phyloP scores from a whole-genome alignment of 1,140 invertebrate genomes.

The Conus ventricosus region DNA sequence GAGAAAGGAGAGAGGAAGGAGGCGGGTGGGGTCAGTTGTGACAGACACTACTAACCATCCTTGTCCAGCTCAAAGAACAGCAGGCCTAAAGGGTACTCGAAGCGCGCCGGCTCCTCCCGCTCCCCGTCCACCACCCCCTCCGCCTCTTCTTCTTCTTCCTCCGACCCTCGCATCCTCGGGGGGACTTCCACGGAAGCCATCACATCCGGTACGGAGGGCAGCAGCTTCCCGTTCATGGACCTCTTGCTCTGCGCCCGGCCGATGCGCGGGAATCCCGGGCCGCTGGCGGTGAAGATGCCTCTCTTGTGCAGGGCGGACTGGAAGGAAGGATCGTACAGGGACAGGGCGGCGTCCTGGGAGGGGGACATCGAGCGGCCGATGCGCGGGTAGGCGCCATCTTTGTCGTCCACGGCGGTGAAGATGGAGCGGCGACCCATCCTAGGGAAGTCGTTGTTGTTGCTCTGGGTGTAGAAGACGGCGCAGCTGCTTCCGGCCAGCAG shows the following conservation, averaged over 20 bases:
- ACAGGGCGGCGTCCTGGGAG: not conserved
- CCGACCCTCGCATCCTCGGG: too few species aligned
- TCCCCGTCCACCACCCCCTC: not conserved
- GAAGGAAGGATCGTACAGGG: not conserved
- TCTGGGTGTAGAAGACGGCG: conserved; percentile 45
- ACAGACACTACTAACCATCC: conserved; percentile 23
- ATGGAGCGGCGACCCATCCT: conserved; percentile 42
- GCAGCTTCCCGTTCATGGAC: not conserved
- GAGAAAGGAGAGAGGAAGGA: too few species aligned
- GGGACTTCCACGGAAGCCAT: not conserved
- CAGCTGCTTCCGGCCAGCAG: conserved; percentile 34
- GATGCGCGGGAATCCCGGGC: conserved; percentile 24
- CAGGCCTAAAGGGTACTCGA: not conserved
- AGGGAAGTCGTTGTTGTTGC: conserved; percentile 44
- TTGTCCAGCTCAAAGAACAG: conserved; percentile 35
- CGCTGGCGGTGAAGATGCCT: conserved; percentile 28
- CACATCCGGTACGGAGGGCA: not conserved
- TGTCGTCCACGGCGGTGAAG: conserved; percentile 31
- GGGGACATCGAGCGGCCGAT: conserved; percentile 27
- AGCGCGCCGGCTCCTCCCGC: not conserved
- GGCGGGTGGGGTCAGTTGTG: too few species aligned
- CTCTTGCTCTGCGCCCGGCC: not conserved
- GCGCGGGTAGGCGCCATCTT: conserved; percentile 31
- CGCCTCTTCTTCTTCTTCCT: too few species aligned
- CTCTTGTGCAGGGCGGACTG: not conserved